Evolutionary conservation across 2,113 vertebrate genomes (phyloP).

Genomic region (Syngnathus scovelli): DNA sequence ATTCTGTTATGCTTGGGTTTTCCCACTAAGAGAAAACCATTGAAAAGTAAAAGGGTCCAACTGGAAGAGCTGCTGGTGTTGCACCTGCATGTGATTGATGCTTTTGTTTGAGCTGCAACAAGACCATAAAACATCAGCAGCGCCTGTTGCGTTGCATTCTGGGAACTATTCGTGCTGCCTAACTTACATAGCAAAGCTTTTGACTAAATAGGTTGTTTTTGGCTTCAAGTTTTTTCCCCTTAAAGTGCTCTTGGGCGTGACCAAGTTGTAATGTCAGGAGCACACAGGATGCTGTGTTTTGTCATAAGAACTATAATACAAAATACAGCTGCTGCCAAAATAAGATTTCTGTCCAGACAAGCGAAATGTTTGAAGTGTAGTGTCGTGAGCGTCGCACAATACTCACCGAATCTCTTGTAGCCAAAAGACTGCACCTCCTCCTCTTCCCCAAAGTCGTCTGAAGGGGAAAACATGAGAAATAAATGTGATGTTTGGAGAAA

Average conservation of each 20-base stretch:
- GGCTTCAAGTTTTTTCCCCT: background rate
- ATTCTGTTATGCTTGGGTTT: background rate
- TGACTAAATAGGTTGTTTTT: background rate
- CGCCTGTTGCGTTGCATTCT: background rate
- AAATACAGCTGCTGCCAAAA: conserved; percentile 32
- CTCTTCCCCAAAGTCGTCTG: conserved; percentile 94
- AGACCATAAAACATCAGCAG: background rate
- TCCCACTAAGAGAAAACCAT: background rate
- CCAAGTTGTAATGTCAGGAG: conserved; percentile 22
- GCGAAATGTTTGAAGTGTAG: conserved; percentile 1
- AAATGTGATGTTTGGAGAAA: background rate
- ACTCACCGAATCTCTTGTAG: conserved; percentile 98
- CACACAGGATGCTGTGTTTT: conserved; percentile 38
- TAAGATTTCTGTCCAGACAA: conserved; percentile 22
- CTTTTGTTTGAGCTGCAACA: background rate
- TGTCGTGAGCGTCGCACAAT: background rate
- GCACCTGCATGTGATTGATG: background rate
- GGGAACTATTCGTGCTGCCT: background rate
- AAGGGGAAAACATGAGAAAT: conserved; percentile 19
- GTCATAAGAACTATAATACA: conserved; percentile 14
- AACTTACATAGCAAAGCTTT: background rate
- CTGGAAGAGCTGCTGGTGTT: background rate
- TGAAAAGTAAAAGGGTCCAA: too few relatives aligned
- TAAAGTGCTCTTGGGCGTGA: background rate
- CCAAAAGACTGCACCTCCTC: conserved; percentile 98